Evolutionary conservation across 2,888 invertebrate species (phyloP), one percentile per base, ranked within the genome.

Genomic region (Rhingia rostrata): DNA sequence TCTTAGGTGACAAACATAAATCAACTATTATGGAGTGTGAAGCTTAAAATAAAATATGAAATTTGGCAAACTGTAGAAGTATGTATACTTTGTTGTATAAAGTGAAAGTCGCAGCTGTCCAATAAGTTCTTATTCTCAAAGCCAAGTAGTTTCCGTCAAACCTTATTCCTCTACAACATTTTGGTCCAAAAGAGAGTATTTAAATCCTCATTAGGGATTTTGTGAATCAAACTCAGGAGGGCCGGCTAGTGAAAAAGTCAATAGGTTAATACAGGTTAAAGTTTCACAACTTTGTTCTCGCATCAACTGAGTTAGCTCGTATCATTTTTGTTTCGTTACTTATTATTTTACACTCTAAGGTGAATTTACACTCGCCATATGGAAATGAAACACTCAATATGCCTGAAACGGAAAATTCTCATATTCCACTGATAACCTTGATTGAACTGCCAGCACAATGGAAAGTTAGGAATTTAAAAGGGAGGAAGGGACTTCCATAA

Each of bases 241-340:
- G 22, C 22, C 22, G 22, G 22, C 1, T 22, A 1, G 22, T 22
- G 22, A 22, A 22, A 22, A 77, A 72, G 82, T 77, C 77, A 72
- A 66, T 72, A 66, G 82, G 72, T 82, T 82, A 77, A 77, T 77
- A 61, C 66, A 82, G 77, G 77, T 77, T 72, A 77, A 82, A 82
- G 77, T 77, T 82, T 82, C 54, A 43, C 72, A 66, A 53, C 58
- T 58, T 64, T 63, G 56, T 39, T 22, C 66, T 51, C 45, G 51
- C 14, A 53, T 39, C 32, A 61, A 41, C 22, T 49, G 60, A 45
- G 66, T 66, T 72, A 72, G 45, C 9, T 61, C n/a, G 54, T 41
- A 32, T 37, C 22, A 32, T 53, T 56, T 54, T 60, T 35, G 39
- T 61, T 49, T 61, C 43, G 12, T 66, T 72, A 54, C 66, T 77